A percentile compares a stretch with the other conserved stretches of the same genome.
Evolutionary conservation across 2,113 vertebrate species (phyloP).

Genomic region (Lynx canadensis): DNA sequence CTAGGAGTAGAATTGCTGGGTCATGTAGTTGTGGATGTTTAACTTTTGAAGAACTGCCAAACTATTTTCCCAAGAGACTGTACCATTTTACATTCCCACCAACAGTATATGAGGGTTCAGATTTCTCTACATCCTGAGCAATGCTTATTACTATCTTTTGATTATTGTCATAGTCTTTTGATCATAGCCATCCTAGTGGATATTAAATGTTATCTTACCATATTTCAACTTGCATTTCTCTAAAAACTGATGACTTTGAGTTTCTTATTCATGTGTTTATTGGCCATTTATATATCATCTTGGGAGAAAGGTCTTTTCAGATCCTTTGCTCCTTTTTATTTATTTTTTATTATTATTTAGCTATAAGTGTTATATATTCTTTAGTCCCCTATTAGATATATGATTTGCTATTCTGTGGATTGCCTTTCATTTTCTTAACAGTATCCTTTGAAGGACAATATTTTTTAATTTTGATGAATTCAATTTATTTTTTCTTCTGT

Average conservation of each 20-base stretch:
- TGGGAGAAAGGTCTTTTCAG: neutral
- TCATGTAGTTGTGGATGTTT: neutral
- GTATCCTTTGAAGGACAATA: neutral
- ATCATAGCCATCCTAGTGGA: neutral
- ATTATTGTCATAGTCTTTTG: neutral
- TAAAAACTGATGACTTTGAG: neutral
- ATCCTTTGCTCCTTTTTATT: conserved; percentile 19
- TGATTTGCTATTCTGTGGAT: neutral
- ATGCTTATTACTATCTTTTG: neutral
- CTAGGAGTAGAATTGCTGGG: neutral
- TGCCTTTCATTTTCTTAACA: neutral
- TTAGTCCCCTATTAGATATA: neutral
- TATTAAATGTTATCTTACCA: neutral
- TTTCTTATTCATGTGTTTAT: neutral
- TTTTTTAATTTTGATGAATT: neutral
- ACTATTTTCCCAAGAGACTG: neutral
- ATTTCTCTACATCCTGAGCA: neutral
- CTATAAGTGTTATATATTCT: neutral
- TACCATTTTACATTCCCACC: neutral
- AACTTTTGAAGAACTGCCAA: neutral
- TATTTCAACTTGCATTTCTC: neutral
- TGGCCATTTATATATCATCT: neutral
- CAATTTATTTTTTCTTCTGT: neutral
- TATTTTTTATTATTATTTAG: neutral
- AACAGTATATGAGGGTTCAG: neutral